Conservation (phyloP, 2,113 vertebrate genomes). For the Micromys minutus region DNA sequence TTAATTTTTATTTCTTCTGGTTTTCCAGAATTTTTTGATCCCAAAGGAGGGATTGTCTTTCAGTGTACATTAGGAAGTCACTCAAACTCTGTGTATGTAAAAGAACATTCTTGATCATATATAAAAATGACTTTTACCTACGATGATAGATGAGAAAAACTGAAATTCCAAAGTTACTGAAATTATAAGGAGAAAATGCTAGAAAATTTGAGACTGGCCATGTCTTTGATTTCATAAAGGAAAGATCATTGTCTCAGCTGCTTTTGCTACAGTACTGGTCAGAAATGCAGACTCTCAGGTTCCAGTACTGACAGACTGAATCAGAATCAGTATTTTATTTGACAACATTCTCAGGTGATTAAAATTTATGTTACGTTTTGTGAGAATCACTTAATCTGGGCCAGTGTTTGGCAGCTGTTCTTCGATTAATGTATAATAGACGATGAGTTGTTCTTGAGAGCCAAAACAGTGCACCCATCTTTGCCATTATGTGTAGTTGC, state of each 20-base stretch:
- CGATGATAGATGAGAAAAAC: neutral
- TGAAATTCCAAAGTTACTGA: conserved; percentile 3
- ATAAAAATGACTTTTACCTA: neutral
- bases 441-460: neutral
- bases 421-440: neutral
- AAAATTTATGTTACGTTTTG: neutral
- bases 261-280: neutral
- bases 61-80: neutral
- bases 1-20: neutral
- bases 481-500: neutral
- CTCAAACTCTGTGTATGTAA: neutral
- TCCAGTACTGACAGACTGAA: neutral
- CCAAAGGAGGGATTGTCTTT: neutral
- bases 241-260: neutral
- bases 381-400: neutral
- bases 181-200: neutral
- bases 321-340: conserved; percentile 2
- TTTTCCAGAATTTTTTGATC: neutral
- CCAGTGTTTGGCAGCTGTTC: neutral
- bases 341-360: neutral
- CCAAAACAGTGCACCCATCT: neutral
- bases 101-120: neutral
- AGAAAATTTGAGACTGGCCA: neutral
- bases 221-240: neutral
- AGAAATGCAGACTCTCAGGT: neutral